These are phyloP conservation scores for Eubasilissa splendida DNA, from an alignment of 2,888 invertebrate species.

Conservation along the genomic window DNA sequence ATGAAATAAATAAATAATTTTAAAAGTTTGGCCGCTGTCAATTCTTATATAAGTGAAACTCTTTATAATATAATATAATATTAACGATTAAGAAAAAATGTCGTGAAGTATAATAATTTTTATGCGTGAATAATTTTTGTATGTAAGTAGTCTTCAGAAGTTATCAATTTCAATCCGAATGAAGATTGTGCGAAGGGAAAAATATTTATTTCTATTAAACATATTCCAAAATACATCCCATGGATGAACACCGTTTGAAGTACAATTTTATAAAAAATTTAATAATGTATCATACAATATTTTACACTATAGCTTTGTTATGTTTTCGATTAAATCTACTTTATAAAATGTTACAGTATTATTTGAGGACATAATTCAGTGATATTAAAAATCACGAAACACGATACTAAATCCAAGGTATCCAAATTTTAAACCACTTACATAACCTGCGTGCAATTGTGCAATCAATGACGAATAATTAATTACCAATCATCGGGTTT, in stretches of 20 bases:
- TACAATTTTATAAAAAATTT: too few relatives aligned
- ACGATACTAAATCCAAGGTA: slow-evolving; percentile 39
- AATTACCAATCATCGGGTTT: slow-evolving; percentile 13
- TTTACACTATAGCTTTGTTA: background rate
- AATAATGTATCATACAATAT: too few relatives aligned
- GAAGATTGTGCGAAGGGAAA: background rate
- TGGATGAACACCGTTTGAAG: too few relatives aligned
- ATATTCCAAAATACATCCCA: too few relatives aligned
- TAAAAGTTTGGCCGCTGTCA: slow-evolving; percentile 12
- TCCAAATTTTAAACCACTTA: slow-evolving; percentile 45
- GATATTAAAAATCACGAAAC: slow-evolving; percentile 36
- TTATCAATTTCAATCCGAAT: too few relatives aligned
- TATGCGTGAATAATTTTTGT: too few relatives aligned
- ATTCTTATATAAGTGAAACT: background rate
- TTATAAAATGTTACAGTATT: slow-evolving; percentile 14
- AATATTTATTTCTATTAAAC: background rate
- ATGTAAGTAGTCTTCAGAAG: too few relatives aligned
- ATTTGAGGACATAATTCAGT: slow-evolving; percentile 15
- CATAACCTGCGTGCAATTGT: slow-evolving; percentile 50
- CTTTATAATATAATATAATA: background rate
- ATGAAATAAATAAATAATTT: background rate
- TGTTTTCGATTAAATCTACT: background rate
- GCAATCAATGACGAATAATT: slow-evolving; percentile 26
- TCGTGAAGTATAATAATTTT: too few relatives aligned
- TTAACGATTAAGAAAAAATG: too few relatives aligned